Base-by-base conservation (phyloP, 2,113 vertebrate species). In the Candoia aspera region DNA sequence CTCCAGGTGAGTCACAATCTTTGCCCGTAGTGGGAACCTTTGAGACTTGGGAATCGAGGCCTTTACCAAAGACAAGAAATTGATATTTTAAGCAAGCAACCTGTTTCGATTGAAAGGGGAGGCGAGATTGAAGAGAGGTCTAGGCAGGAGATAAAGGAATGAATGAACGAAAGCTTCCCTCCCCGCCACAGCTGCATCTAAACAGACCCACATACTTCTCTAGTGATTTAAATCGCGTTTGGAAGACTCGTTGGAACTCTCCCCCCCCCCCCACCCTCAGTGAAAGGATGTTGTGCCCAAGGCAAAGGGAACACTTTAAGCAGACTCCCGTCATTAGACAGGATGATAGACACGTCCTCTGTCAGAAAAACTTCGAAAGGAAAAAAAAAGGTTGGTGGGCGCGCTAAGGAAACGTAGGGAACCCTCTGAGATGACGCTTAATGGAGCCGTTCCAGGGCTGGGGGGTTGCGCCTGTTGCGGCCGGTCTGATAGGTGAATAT, bases 181-280 rank as follows among this genome's bases (percentile, higher is more conserved):
- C n/a, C 19, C 33, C 21, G 33, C 68, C 9, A 9, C 33, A 21
- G 33, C 68, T 37, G 5, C 33, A 21, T 37, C 33, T 17, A 37
- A 37, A 79, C 2, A 37, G 21, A 33, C 29, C 55, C n/a, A 8
- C 6, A 17, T 5, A 4, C 29, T 29, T 91, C 83, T 91, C 46
- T 37, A 85, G 92, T 84, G 85, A 90, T 95, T 93, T 96, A 95
- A 97, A 96, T 94, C 93, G 93, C 49, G 86, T 85, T 46, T 92
- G 96, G 96, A 93, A 94, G 62, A 92, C 93, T 92, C 93, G 92
- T 92, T 91, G 59, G 91, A 54, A 91, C 57, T 93, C 84, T 91
- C 60, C 68, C 68, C 68, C 68, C 60, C 68, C 68, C 68, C 68
- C 33, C 37, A 37, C 68, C 68, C 33, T 37, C 33, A 19, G 68